Evolutionary conservation across 2,888 invertebrate genomes (phyloP), one percentile per base, ranked within the genome.

Genomic region (Scrobipalpa atriplicella): DNA sequence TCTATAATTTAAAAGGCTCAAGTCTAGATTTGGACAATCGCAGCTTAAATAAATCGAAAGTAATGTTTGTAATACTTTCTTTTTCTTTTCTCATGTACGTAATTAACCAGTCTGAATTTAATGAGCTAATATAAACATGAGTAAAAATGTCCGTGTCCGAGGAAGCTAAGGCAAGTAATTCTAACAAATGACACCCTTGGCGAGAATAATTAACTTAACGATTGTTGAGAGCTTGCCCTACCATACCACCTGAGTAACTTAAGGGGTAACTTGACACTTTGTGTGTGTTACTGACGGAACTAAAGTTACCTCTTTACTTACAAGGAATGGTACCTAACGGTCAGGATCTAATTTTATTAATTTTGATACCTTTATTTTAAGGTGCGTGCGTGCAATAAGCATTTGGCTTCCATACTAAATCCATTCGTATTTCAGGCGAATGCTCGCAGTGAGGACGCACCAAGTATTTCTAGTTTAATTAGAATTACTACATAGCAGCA

Each of bases 141-240:
- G 47, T n/a, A 47, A n/a, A 29, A 29, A 2, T 3, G 29, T 29
- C 29, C 29, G 29, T 29, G 29, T 29, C 6, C 16, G 16, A n/a
- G 47, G n/a, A 47, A 47, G 60, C 38, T 43, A 29, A 19, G 19
- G 29, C n/a, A n/a, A n/a, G n/a, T 62, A 62, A 62, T 29, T 43
- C 43, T 51, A 47, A 62, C 21, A 47, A 62, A 62, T 47, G 62
- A 62, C 43, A 19, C 62, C 61, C 62, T 62, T 29, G 47, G 16
- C 21, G 62, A 11, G 47, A 19, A 47, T 62, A 62, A 62, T 62
- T 62, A 62, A 47, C 62, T 62, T 16, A 62, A 29, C 62, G 47
- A 62, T 29, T 21, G 54, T 21, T 10, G 11, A 21, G 29, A 21
- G 21, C 11, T 56, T 56, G 54, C 54, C 54, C 54, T 29, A 13